Evolutionary conservation across 2,797 vertebrate genomes (phyloP).

Genomic region (Oreonectes daqikongensis): DNA sequence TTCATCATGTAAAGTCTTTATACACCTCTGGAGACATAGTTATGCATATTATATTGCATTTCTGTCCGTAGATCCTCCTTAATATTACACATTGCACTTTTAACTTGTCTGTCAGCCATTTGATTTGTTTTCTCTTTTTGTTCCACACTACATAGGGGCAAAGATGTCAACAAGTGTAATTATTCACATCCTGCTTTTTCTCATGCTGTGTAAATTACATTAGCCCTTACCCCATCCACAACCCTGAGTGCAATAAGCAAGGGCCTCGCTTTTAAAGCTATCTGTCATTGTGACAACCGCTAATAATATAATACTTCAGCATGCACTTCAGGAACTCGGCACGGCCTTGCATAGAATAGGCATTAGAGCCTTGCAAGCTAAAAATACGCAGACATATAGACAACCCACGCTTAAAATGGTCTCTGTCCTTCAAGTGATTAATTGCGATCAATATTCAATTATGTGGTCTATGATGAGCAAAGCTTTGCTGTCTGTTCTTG

Average conservation of each 20-base stretch:
- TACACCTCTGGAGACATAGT: too few relatives aligned
- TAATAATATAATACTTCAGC: constrained; percentile 36
- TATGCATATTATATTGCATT: too few relatives aligned
- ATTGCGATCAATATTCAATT: constrained; percentile 60
- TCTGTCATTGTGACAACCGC: constrained; percentile 24
- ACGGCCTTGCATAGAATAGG: constrained; percentile 18
- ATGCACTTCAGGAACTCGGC: background rate
- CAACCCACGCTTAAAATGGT: constrained; percentile 30
- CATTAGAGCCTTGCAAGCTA: constrained; percentile 16
- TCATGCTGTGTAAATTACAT: constrained; percentile 32
- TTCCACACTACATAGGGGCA: background rate
- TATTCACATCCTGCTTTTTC: constrained; percentile 1
- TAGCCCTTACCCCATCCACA: constrained; percentile 29
- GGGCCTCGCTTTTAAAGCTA: constrained; percentile 30
- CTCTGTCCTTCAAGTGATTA: constrained; percentile 48
- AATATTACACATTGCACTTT: too few relatives aligned
- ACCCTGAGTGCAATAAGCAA: constrained; percentile 27
- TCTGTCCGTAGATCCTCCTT: too few relatives aligned
- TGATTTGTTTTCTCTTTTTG: constrained; percentile 25
- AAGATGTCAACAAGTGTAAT: background rate
- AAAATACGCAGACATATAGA: constrained; percentile 19
- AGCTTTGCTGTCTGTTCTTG: constrained; percentile 1
- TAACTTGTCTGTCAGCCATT: background rate
- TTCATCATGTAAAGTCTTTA: too few relatives aligned
- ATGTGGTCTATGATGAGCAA: constrained; percentile 46